phyloP scores from a whole-genome alignment of 2,888 invertebrate genomes.

The Dicycla oo region DNA sequence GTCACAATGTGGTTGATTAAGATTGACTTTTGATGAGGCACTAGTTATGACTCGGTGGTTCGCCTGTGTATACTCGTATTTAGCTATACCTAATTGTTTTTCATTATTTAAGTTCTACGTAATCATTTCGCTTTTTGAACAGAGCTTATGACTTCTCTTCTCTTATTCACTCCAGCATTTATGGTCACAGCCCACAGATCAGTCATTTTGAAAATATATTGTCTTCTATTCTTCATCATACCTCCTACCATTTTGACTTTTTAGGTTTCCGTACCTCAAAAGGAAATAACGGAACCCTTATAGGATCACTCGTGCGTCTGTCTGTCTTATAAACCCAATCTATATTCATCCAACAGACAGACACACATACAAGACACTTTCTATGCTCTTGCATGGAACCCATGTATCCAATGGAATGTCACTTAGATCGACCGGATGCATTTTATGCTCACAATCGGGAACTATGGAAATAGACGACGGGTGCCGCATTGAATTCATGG shows the following conservation, averaged over 20 bases:
- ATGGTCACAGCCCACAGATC: too few relatives aligned
- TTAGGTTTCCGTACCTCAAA: not conserved
- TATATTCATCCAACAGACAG: slow-evolving; percentile 46
- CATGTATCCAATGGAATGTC: slow-evolving; percentile 58
- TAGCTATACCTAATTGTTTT: too few relatives aligned
- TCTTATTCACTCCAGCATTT: not conserved
- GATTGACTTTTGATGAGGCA: slow-evolving; percentile 53
- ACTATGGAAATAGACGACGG: slow-evolving; percentile 61
- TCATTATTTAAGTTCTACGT: not conserved
- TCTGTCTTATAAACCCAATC: slow-evolving; percentile 32
- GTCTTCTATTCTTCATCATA: not conserved
- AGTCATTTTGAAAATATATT: not conserved
- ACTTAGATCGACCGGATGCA: slow-evolving; percentile 62
- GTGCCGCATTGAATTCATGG: slow-evolving; percentile 45
- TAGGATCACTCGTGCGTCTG: too few relatives aligned
- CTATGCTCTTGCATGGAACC: slow-evolving; percentile 49
- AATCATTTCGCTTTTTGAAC: not conserved
- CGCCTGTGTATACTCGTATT: not conserved
- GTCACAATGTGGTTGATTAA: slow-evolving; percentile 59
- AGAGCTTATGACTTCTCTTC: not conserved
- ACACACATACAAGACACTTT: slow-evolving; percentile 49
- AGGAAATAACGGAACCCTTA: too few relatives aligned
- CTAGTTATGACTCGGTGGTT: slow-evolving; percentile 21
- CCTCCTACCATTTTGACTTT: not conserved
- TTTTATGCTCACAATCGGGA: slow-evolving; percentile 60